phyloP scores from a whole-genome alignment of 2,888 invertebrate genomes.

The Auanema freiburgensis region DNA sequence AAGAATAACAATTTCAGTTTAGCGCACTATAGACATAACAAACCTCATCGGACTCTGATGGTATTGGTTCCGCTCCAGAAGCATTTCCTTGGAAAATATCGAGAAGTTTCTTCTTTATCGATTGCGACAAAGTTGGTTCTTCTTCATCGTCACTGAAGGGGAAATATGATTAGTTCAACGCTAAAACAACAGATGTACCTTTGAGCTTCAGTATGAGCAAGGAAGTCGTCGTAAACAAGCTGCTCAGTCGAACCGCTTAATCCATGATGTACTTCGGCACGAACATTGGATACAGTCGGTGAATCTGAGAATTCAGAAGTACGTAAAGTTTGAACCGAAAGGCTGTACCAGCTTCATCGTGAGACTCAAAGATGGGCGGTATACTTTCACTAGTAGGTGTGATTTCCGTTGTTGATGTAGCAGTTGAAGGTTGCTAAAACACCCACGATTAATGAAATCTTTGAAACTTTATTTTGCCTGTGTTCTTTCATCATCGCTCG shows the following conservation, averaged over 20 bases:
- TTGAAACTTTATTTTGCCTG: constrained; percentile 5
- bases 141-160: constrained; percentile 20
- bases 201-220: constrained; percentile 7
- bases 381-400: not conserved
- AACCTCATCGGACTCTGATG: no score
- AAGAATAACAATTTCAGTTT: no score
- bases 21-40: no score
- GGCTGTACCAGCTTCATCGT: not conserved
- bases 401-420: constrained; percentile 7
- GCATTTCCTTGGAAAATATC: not conserved
- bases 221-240: constrained; percentile 21
- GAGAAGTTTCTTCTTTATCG: constrained; percentile 14
- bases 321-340: not conserved
- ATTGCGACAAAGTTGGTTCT: constrained; percentile 17
- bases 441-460: not conserved
- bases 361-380: not conserved
- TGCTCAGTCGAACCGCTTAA: constrained; percentile 19
- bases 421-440: constrained; percentile 8
- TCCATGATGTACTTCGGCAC: constrained; percentile 18
- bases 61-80: no score
- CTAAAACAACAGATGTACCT: not conserved
- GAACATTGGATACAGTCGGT: constrained; percentile 13
- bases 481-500: constrained; percentile 24
- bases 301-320: not conserved
- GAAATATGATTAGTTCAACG: not conserved